phyloP scores from a whole-genome alignment of 2,797 vertebrate species.

The Chiroxiphia lanceolata region DNA sequence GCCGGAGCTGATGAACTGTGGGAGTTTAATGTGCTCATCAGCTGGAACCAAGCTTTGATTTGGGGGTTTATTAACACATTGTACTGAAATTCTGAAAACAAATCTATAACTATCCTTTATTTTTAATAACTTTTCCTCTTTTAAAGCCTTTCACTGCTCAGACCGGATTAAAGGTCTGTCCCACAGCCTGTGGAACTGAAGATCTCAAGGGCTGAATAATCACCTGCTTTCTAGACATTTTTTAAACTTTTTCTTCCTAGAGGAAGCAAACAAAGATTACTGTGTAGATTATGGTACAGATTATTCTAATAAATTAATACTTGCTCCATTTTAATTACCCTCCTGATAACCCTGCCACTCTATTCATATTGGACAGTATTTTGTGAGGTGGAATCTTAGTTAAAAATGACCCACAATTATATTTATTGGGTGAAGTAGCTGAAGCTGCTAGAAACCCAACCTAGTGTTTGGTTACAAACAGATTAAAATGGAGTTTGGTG shows the following conservation, averaged over 20 bases:
- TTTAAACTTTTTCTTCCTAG: not conserved
- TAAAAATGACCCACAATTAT: rapidly evolving
- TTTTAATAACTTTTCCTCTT: not conserved
- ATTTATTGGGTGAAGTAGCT: not conserved
- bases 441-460: not conserved
- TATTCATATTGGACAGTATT: rapidly evolving
- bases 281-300: rapidly evolving
- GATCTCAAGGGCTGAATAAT: not conserved
- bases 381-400: not conserved
- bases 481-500: too few relatives aligned
- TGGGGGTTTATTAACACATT: not conserved
- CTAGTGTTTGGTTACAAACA: not conserved
- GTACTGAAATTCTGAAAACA: not conserved
- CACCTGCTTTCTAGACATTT: not conserved
- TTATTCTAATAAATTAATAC: not conserved
- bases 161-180: not conserved
- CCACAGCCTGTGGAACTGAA: not conserved
- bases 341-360: not conserved
- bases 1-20: not conserved
- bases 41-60: not conserved
- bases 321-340: not conserved
- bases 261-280: not conserved
- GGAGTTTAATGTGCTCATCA: not conserved
- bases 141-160: not conserved
- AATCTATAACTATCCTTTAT: not conserved